Conservation (phyloP, 2,888 invertebrate genomes). For the Epistrophe eligans region DNA sequence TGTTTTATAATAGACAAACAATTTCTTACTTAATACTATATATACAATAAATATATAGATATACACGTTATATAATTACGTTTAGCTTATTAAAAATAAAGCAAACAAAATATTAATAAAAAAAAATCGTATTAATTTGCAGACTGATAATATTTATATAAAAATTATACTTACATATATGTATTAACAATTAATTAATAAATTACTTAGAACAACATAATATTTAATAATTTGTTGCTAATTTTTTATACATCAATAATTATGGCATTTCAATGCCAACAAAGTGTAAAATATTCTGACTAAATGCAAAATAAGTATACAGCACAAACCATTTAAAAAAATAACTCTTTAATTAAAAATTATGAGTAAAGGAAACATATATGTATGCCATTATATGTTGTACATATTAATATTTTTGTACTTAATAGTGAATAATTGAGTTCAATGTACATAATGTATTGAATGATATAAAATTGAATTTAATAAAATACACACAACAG, state of each 20-base stretch:
- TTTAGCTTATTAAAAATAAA: constrained; percentile 63
- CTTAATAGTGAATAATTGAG: constrained; percentile 56
- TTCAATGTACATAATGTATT: constrained; percentile 53
- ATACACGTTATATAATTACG: constrained; percentile 41
- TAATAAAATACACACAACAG: constrained; percentile 9
- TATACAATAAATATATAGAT: constrained; percentile 4
- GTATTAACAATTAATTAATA: constrained; percentile 48
- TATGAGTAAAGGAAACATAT: constrained; percentile 31
- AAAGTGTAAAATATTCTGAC: constrained; percentile 34
- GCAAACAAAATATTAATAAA: constrained; percentile 43
- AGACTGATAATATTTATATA: constrained; percentile 70
- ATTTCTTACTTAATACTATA: constrained; percentile 36
- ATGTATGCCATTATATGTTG: constrained; percentile 55
- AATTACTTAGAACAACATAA: constrained; percentile 31
- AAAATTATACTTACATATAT: constrained; percentile 42
- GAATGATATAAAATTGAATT: constrained; percentile 14
- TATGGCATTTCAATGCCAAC: constrained; percentile 10
- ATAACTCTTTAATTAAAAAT: constrained; percentile 38
- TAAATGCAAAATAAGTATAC: constrained; percentile 42
- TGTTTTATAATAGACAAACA: constrained; percentile 39
- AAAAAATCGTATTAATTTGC: constrained; percentile 70
- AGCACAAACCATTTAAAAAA: constrained; percentile 23
- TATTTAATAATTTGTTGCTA: constrained; percentile 50
- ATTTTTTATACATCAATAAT: constrained; percentile 40
- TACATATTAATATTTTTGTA: constrained; percentile 72